Conservation (phyloP, 2,888 invertebrate genomes). For the Tethea ocularis region DNA sequence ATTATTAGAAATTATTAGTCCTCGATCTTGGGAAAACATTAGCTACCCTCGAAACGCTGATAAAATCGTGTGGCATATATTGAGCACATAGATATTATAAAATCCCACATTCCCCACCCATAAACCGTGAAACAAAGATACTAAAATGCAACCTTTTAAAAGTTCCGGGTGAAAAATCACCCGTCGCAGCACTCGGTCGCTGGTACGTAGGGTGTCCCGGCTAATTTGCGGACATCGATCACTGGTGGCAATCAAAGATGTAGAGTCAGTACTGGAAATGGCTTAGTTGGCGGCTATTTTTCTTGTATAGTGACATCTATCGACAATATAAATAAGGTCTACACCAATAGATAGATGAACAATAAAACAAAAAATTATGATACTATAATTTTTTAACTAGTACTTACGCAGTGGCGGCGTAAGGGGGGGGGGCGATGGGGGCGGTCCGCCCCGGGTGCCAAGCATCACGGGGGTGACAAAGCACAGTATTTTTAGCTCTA, state of each 20-base stretch:
- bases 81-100: background rate
- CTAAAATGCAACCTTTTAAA: constrained; percentile 56
- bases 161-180: constrained; percentile 64
- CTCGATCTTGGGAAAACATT: no score
- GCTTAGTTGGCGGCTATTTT: background rate
- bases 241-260: constrained; percentile 32
- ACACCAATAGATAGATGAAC: no score
- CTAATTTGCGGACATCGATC: constrained; percentile 68
- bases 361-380: no score
- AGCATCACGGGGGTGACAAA: no score
- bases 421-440: no score
- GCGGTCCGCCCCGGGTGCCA: no score
- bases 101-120: constrained; percentile 8
- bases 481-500: no score
- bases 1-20: no score
- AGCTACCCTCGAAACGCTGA: no score
- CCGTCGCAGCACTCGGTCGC: constrained; percentile 23
- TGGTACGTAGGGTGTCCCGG: constrained; percentile 45
- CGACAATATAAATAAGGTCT: no score
- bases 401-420: no score
- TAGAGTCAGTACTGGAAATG: constrained; percentile 28
- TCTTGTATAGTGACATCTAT: background rate
- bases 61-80: background rate
- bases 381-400: no score
- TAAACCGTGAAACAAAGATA: constrained; percentile 33